These are phyloP conservation scores for Pampusana beccarii DNA, from an alignment of 2,113 vertebrate species.

Conservation along the genomic window DNA sequence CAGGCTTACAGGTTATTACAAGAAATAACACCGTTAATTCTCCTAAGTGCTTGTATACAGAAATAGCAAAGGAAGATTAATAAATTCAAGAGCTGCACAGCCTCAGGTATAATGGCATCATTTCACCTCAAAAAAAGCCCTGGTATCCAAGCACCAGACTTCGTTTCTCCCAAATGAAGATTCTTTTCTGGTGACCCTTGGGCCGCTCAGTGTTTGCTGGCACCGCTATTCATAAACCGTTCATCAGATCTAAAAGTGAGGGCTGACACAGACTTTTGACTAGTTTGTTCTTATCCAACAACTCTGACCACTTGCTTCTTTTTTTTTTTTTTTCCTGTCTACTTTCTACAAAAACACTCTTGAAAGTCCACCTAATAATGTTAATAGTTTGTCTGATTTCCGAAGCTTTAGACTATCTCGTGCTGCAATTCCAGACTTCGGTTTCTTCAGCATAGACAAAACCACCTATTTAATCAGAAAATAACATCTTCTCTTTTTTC, in stretches of 20 bases:
- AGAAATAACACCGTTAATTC: constrained; percentile 10
- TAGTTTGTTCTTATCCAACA: background rate
- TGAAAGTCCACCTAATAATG: background rate
- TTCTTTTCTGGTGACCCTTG: background rate
- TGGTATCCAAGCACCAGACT: background rate
- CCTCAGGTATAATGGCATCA: background rate
- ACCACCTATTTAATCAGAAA: background rate
- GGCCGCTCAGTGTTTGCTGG: background rate
- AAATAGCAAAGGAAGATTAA: background rate
- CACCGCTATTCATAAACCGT: background rate
- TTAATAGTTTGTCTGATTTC: background rate
- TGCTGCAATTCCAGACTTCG: background rate
- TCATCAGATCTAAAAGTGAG: background rate
- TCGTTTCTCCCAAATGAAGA: background rate
- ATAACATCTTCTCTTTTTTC: background rate
- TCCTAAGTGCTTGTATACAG: background rate
- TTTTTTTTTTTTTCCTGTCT: background rate
- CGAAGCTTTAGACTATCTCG: background rate
- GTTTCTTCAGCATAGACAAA: background rate
- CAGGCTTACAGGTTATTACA: background rate
- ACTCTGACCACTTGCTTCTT: background rate
- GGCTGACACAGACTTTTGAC: background rate
- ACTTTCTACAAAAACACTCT: background rate
- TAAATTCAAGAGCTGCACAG: background rate
- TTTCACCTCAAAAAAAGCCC: background rate